Base-by-base conservation (phyloP, 2,888 invertebrate genomes). In the Xestia rhomboidea region DNA sequence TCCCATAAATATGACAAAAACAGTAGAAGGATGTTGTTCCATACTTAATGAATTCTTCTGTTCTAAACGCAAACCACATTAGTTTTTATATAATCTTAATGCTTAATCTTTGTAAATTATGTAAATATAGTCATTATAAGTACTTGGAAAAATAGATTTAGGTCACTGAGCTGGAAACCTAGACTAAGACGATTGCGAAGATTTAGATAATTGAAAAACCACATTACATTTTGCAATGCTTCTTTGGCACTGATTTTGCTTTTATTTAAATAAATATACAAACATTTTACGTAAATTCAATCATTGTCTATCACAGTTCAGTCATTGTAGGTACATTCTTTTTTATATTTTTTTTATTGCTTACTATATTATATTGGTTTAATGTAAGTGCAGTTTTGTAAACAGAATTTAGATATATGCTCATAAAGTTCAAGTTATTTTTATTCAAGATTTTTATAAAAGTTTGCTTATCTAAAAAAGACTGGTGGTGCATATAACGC, bases 251-350 rank as follows among this genome's bases (percentile, higher is more conserved):
- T 96, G 95, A 92, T 90, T 94, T 92, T 96, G 95, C 96, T 90
- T 95, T 95, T 95, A 95, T 94, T 95, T 84, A 88, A 90, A 93
- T 93, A 93, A 92, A 93, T 93, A 93, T 87, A 92, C 90, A 92
- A 92, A 92, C 90, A 91, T 88, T 92, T 92, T 90, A 90, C 89
- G 89, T 92, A 91, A 91, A 87, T 88, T 92, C 91, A 90, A 93
- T 93, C 92, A 91, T 86, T 87, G 64, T 92, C 89, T 97, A 97
- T 92, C 97, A 97, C 91, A 97, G 97, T 94, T 97, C 97, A 94
- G 93, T 93, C 93, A 84, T 92, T 92, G 89, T 92, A 64, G n/a
- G n/a, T 64, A 91, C 87, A 89, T 79, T 84, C 93, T 91, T 93
- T 95, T 96, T 95, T 95, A 89, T 94, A 81, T 88, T 82, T 93